Evolutionary conservation across 2,888 invertebrate genomes (phyloP).

Genomic region (Meliscaeva auricollis): DNA sequence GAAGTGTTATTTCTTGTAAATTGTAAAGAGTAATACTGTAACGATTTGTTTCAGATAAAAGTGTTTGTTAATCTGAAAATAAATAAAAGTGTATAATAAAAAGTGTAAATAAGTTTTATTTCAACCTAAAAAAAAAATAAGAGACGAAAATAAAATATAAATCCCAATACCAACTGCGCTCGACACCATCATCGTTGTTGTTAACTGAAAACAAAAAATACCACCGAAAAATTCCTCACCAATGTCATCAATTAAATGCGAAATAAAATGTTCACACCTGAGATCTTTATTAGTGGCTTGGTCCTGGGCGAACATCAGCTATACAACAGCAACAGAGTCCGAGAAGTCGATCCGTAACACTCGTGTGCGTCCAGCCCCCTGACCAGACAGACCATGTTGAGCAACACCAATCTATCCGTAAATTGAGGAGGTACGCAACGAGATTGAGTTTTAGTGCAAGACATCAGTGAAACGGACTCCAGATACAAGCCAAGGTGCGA

Average conservation of each 20-base stretch:
- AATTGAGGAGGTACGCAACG: conserved; percentile 69
- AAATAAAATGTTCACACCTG: conserved; percentile 82
- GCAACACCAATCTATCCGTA: conserved; percentile 60
- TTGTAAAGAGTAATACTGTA: no score
- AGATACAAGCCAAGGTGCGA: conserved; percentile 56
- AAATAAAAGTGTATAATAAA: no score
- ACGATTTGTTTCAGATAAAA: no score
- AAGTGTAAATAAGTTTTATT: no score
- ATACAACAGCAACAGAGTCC: conserved; percentile 13
- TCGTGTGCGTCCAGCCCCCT: conserved; percentile 64
- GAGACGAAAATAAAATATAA: conserved; percentile 13
- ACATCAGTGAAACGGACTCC: conserved; percentile 41
- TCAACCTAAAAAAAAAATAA: no score
- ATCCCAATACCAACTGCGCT: conserved; percentile 27
- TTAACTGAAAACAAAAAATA: conserved; percentile 79
- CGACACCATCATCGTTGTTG: conserved; percentile 46
- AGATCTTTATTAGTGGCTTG: conserved; percentile 83
- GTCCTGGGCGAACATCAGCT: conserved; percentile 31
- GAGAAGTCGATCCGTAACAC: conserved; percentile 58
- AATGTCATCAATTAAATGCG: conserved; percentile 84
- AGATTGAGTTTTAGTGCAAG: conserved; percentile 66
- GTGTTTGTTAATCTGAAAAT: no score
- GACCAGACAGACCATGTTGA: conserved; percentile 39
- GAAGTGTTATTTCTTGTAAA: no score
- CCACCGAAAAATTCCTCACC: conserved; percentile 82